Percentiles rank a stretch among this genome's conserved stretches.
Conservation (phyloP, 2,888 invertebrate species). For the Nasonia oneida region DNA sequence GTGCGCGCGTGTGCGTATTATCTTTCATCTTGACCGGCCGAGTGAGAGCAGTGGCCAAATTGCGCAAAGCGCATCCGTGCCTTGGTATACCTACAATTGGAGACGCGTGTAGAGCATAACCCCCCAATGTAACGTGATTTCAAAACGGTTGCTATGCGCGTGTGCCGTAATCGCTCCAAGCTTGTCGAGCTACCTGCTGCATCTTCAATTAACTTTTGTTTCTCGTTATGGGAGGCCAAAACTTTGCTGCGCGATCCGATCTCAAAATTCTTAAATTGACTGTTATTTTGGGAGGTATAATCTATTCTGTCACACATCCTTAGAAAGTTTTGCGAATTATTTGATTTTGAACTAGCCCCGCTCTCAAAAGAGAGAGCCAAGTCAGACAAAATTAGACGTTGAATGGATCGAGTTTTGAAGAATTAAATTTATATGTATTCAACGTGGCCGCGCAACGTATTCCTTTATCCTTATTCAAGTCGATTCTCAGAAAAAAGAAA, state of each 20-base stretch:
- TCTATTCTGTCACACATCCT: neutral
- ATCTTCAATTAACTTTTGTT: slow-evolving; percentile 40
- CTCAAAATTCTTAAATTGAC: no score
- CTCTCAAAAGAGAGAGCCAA: no score
- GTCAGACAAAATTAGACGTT: no score
- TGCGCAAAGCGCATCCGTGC: no score
- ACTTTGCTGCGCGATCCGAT: neutral
- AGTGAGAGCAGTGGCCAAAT: no score
- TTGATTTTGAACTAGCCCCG: no score
- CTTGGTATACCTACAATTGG: no score
- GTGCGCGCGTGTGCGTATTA: neutral
- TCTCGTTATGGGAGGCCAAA: neutral
- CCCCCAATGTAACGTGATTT: slow-evolving; percentile 39
- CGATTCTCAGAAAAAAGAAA: neutral
- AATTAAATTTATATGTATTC: no score
- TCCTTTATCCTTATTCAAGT: no score
- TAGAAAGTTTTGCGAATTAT: neutral
- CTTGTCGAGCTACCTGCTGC: slow-evolving; percentile 1
- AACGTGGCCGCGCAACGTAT: no score
- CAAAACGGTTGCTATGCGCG: slow-evolving; percentile 33
- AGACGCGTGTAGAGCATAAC: neutral
- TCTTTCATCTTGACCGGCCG: neutral
- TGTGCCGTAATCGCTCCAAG: neutral
- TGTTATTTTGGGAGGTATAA: neutral
- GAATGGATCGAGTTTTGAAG: no score